Base-by-base conservation (phyloP, 2,888 invertebrate genomes). In the Microchrysa polita region DNA sequence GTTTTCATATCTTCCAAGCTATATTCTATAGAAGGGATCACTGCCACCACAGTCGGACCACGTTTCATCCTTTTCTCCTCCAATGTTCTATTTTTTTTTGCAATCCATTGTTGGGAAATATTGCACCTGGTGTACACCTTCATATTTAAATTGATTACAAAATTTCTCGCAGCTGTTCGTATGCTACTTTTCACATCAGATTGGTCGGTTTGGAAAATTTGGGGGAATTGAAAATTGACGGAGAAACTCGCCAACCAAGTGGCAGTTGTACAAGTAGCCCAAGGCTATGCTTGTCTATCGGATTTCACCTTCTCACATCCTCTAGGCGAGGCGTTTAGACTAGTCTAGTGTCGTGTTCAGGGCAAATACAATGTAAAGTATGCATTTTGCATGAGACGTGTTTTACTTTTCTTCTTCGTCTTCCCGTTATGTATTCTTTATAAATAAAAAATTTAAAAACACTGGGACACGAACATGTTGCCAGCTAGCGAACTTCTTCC, bases 371-470 rank as follows among this genome's bases (percentile, higher is more conserved):
- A 34, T 69, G 69, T 69, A 57, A 69, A 18, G 57, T 57, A 16
- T 69, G 69, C 69, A 69, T 69, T 69, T 69, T 69, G 69, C 57
- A 69, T 69, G 69, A 69, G 69, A 69, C 69, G 69, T 55, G 44
- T 55, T 55, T 40, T 20, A n/a, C 16, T 48, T 57, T 34, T 34
- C 40, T 34, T 34, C 27, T 34, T 34, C 27, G 27, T 34, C 27
- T 34, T 34, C 27, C 7, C 4, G 2, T 34, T 34, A 34, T 34
- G 7, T 34, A 34, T 34, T 34, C 7, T 34, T 34, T 34, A 5
- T 34, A 18, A 22, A 69, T 69, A 69, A 69, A 69, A 69, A 69
- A 69, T 69, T 69, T 57, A 69, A 42, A 57, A 69, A 57, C 42
- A 69, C 55, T 55, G 14, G 57, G 55, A 69, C 69, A 55, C 22